phyloP scores from a whole-genome alignment of 2,797 vertebrate genomes.

The Bovichtus variegatus region DNA sequence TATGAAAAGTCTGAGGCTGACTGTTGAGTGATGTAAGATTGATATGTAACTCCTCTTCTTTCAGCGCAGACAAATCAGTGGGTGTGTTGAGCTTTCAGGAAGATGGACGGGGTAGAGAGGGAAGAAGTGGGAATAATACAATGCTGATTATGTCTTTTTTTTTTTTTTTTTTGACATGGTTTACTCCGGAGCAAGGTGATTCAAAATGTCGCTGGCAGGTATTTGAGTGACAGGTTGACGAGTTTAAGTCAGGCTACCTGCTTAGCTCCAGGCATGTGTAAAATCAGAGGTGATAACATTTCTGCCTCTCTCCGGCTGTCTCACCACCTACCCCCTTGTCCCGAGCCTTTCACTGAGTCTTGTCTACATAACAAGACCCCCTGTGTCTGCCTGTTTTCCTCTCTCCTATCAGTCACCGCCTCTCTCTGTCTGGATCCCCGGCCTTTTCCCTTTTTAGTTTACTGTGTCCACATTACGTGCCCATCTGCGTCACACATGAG shows the following conservation, averaged over 20 bases:
- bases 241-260: conserved; percentile 7
- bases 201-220: neutral
- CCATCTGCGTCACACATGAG: conserved; percentile 85
- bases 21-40: conserved; percentile 84
- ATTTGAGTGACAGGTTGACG: conserved; percentile 35
- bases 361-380: conserved; percentile 42
- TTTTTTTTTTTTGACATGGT: conserved; percentile 22
- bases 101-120: conserved; percentile 49
- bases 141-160: conserved; percentile 24
- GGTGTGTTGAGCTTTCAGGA: conserved; percentile 77
- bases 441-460: conserved; percentile 62
- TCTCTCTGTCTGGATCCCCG: conserved; percentile 34
- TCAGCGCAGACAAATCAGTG: conserved; percentile 81
- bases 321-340: neutral
- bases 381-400: conserved; percentile 28
- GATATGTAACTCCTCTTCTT: conserved; percentile 81
- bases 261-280: neutral
- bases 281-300: neutral
- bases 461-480: conserved; percentile 68
- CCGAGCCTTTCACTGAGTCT: conserved; percentile 6
- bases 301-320: neutral
- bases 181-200: neutral
- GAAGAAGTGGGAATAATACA: conserved; percentile 42
- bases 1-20: conserved; percentile 78
- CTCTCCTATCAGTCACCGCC: conserved; percentile 21